Evolutionary conservation across 37 sponge, comb jelly and placozoan species (phyloP).

Genomic region (Amphimedon queenslandica): DNA sequence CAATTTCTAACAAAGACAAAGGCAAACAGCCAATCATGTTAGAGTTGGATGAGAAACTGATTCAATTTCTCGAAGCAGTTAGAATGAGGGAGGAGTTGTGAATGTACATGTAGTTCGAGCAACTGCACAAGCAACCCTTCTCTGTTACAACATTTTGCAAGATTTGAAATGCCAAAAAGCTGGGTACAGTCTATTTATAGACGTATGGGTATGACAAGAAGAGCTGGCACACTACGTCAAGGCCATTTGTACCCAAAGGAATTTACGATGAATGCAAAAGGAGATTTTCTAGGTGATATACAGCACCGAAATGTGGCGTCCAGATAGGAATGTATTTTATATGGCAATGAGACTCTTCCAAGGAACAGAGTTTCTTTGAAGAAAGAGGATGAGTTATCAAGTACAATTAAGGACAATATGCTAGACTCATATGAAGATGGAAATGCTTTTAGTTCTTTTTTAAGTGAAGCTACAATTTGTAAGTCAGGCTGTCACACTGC

Average conservation of each 20-base stretch:
- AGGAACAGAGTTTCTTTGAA: no score
- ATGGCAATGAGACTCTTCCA: no score
- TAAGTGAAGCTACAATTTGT: no score
- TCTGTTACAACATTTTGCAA: slow-evolving; percentile 4
- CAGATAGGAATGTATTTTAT: no score
- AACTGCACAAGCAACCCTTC: slow-evolving; percentile 27
- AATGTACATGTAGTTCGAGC: slow-evolving; percentile 56
- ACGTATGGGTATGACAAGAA: slow-evolving; percentile 29
- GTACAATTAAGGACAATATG: no score
- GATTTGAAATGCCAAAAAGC: slow-evolving; percentile 29
- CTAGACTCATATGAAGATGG: no score
- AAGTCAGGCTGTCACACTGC: no score
- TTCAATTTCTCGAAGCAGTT: slow-evolving; percentile 30
- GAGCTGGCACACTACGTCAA: slow-evolving; percentile 19
- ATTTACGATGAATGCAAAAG: slow-evolving; percentile 29
- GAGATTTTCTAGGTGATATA: no score
- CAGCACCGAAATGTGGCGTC: no score
- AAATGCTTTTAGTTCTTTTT: no score
- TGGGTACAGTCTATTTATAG: slow-evolving; percentile 57
- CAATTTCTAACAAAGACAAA: slow-evolving; percentile 1
- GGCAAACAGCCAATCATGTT: slow-evolving; percentile 44
- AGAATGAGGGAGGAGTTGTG: slow-evolving; percentile 40
- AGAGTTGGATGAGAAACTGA: slow-evolving; percentile 44
- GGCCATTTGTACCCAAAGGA: slow-evolving; percentile 46
- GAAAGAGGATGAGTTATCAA: no score